Conservation (phyloP, 2,797 vertebrate species). For the Malacoctenus gilli region DNA sequence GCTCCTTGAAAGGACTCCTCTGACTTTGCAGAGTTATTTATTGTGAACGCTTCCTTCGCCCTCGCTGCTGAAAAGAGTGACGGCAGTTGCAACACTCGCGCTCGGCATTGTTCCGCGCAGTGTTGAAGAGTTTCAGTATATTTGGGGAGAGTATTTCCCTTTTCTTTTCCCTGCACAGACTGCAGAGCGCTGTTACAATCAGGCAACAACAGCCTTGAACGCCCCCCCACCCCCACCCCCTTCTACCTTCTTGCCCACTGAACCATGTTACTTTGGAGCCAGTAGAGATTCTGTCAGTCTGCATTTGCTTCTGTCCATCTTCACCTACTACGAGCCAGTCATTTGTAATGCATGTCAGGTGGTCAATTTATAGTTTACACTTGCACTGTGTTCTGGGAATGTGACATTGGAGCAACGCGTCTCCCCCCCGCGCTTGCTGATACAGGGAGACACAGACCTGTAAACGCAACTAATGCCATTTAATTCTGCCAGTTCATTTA, state of each 20-base stretch:
- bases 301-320: slow-evolving; percentile 74
- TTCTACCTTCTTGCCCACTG: slow-evolving; percentile 44
- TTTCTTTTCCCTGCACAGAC: slow-evolving; percentile 29
- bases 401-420: slow-evolving; percentile 63
- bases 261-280: slow-evolving; percentile 50
- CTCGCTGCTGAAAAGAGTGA: slow-evolving; percentile 58
- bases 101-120: slow-evolving; percentile 51
- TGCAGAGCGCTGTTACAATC: slow-evolving; percentile 50
- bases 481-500: slow-evolving; percentile 70
- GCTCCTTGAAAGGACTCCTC: slow-evolving; percentile 69
- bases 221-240: too few species aligned
- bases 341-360: slow-evolving; percentile 74
- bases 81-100: slow-evolving; percentile 59
- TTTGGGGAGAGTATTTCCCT: slow-evolving; percentile 47
- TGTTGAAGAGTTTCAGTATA: slow-evolving; percentile 52
- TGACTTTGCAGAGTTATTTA: slow-evolving; percentile 74
- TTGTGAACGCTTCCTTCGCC: slow-evolving; percentile 61
- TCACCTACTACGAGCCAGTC: slow-evolving; percentile 67
- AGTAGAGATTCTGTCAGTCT: slow-evolving; percentile 56
- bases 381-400: slow-evolving; percentile 66
- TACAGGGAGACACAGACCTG: slow-evolving; percentile 51
- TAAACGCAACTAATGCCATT: slow-evolving; percentile 63
- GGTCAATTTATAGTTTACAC: slow-evolving; percentile 73
- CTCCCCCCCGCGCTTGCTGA: slow-evolving; percentile 24
- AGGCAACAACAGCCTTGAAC: slow-evolving; percentile 26